phyloP scores from a whole-genome alignment of 2,888 invertebrate species.

The Cerceris rybyensis region DNA sequence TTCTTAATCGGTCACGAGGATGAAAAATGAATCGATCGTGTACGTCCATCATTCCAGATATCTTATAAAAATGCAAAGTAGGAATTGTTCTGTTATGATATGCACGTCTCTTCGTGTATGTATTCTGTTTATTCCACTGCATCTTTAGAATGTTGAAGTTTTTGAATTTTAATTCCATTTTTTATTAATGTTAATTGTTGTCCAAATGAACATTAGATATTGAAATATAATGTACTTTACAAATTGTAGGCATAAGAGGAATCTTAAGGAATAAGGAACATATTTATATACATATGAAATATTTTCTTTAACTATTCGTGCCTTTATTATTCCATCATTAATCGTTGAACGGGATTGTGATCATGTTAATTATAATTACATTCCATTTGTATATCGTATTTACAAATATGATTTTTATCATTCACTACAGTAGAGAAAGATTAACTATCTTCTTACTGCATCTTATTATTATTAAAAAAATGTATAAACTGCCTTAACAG shows the following conservation, averaged over 20 bases:
- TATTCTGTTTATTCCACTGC: conserved; percentile 67
- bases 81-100: conserved; percentile 62
- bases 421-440: conserved; percentile 27
- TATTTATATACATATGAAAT: conserved; percentile 60
- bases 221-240: conserved; percentile 63
- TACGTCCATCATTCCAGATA: conserved; percentile 61
- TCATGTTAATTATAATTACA: conserved; percentile 28
- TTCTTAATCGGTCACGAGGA: conserved; percentile 47
- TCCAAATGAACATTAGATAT: conserved; percentile 71
- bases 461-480: conserved; percentile 9
- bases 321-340: conserved; percentile 42
- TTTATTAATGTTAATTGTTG: conserved; percentile 77
- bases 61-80: conserved; percentile 55
- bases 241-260: conserved; percentile 50
- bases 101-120: conserved; percentile 60
- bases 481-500: conserved; percentile 35
- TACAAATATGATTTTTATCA: background rate
- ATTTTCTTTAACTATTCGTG: conserved; percentile 46
- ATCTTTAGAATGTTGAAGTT: conserved; percentile 79
- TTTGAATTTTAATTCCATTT: conserved; percentile 79
- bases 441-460: conserved; percentile 16
- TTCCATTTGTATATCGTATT: conserved; percentile 39
- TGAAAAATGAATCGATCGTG: conserved; percentile 56
- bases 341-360: conserved; percentile 40
- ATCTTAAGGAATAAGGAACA: conserved; percentile 33